Evolutionary conservation across 1,140 invertebrate species (phyloP).

Genomic region (Pseudomyrmex concolor): DNA sequence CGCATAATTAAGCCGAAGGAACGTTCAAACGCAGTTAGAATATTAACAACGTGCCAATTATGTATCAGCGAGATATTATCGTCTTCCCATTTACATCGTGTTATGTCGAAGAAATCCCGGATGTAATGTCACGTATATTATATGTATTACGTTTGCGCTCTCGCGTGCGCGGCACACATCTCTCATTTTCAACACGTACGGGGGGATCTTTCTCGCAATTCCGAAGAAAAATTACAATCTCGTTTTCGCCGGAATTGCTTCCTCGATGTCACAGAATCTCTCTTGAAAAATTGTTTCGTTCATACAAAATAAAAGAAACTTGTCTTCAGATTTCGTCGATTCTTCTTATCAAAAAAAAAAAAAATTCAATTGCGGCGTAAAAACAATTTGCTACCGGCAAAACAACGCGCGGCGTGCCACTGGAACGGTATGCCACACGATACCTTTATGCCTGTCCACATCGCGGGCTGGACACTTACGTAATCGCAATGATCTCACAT

Average conservation of each 20-base stretch:
- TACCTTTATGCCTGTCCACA: constrained; percentile 73
- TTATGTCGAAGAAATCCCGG: constrained; percentile 38
- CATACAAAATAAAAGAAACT: too few species aligned
- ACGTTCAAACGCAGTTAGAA: constrained; percentile 13
- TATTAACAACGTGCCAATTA: constrained; percentile 31
- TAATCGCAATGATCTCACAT: constrained; percentile 80
- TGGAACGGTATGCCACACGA: constrained; percentile 66
- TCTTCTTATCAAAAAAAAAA: constrained; percentile 41
- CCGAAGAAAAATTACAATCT: too few species aligned
- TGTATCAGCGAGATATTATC: constrained; percentile 36
- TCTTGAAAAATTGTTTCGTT: too few species aligned
- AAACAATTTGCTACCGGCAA: constrained; percentile 36
- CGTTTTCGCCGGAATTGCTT: background rate
- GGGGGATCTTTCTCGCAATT: background rate
- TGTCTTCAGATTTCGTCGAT: background rate
- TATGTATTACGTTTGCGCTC: background rate
- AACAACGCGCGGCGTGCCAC: constrained; percentile 46
- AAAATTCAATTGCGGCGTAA: constrained; percentile 12
- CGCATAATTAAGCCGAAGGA: constrained; percentile 41
- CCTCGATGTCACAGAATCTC: background rate
- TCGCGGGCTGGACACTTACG: constrained; percentile 77
- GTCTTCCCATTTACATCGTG: constrained; percentile 35
- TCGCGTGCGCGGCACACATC: background rate
- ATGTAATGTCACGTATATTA: background rate
- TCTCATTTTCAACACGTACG: background rate